A percentile compares a stretch with the other conserved stretches of the same genome.
Evolutionary conservation across 2,113 vertebrate genomes (phyloP).

Genomic region (Henicopernis longicauda): DNA sequence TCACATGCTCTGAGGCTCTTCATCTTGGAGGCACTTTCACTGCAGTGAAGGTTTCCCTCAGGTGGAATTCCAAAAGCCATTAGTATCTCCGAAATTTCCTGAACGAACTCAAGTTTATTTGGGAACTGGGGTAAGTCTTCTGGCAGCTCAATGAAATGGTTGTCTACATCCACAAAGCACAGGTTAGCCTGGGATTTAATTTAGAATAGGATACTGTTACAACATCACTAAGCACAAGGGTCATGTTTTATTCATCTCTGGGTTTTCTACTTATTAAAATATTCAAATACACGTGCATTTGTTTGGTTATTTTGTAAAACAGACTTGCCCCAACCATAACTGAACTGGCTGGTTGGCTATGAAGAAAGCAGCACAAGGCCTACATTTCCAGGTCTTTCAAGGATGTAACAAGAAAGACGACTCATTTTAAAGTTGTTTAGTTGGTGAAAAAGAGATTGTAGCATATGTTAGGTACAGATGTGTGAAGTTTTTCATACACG

Average conservation of each 20-base stretch:
- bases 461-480: neutral
- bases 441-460: neutral
- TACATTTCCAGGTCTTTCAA: neutral
- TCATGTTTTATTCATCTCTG: neutral
- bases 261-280: neutral
- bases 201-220: neutral
- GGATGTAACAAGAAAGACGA: neutral
- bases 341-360: neutral
- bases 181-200: conserved; percentile 87
- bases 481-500: neutral
- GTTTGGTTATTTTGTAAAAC: neutral
- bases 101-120: conserved; percentile 96
- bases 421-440: neutral
- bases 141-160: conserved; percentile 96
- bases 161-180: conserved; percentile 98
- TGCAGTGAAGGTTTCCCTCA: conserved; percentile 87
- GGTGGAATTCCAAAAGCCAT: conserved; percentile 89
- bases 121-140: conserved; percentile 98
- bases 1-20: conserved; percentile 82
- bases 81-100: conserved; percentile 95
- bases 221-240: neutral
- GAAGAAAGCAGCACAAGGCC: neutral
- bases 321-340: neutral
- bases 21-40: conserved; percentile 83
- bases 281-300: neutral